Percentiles rank a stretch among this genome's conserved stretches.
Evolutionary conservation across 2,113 vertebrate species (phyloP).

Genomic region (Rhagologus leucostigma): DNA sequence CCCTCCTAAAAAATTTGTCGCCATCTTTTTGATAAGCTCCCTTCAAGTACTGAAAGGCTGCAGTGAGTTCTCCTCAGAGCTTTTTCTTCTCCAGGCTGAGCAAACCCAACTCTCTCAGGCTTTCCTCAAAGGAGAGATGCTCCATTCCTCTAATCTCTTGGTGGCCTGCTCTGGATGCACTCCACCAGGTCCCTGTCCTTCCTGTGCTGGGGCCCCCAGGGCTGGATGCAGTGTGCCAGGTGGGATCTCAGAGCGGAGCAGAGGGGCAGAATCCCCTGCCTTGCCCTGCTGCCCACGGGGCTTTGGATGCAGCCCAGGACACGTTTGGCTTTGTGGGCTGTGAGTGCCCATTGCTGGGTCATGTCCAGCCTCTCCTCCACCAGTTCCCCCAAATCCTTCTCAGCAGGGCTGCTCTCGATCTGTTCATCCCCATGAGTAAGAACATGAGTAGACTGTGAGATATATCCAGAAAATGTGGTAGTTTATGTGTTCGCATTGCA

Average conservation of each 20-base stretch:
- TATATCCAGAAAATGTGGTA: neutral
- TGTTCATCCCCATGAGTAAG: neutral
- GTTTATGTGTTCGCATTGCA: neutral
- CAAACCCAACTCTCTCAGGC: neutral
- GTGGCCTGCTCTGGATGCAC: neutral
- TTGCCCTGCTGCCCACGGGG: neutral
- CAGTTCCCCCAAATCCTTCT: neutral
- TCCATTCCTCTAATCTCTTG: neutral
- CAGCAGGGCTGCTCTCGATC: neutral
- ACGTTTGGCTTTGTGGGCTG: neutral
- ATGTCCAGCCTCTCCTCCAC: neutral
- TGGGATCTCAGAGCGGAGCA: neutral
- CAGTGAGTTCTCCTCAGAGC: neutral
- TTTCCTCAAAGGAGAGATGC: rapidly evolving
- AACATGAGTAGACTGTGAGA: neutral
- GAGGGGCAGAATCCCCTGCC: neutral
- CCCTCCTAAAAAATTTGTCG: neutral
- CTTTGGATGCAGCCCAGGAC: neutral
- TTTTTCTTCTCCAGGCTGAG: neutral
- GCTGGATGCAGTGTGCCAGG: neutral
- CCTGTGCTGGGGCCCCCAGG: neutral
- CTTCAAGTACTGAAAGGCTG: neutral
- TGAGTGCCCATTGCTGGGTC: neutral
- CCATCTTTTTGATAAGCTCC: neutral
- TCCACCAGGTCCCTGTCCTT: neutral